Evolutionary conservation across 2,888 invertebrate genomes (phyloP).

Genomic region (Glyphotaelius pellucidus): DNA sequence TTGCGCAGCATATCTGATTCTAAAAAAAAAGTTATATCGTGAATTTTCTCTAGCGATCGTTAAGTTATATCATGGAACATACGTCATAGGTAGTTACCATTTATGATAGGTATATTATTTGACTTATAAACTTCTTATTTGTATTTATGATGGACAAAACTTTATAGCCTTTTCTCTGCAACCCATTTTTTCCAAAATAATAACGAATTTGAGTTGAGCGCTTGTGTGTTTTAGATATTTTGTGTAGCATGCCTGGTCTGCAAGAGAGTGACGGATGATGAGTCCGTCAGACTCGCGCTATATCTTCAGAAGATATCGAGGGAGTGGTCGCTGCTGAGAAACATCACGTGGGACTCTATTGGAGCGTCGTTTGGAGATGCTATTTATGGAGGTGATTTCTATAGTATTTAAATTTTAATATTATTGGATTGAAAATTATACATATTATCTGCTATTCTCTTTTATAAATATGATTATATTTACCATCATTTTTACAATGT

Average conservation of each 20-base stretch:
- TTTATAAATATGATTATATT: no score
- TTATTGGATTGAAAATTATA: neutral
- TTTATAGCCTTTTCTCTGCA: no score
- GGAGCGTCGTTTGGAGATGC: constrained; percentile 83
- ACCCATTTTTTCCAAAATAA: neutral
- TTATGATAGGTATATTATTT: neutral
- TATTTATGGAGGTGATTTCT: constrained; percentile 78
- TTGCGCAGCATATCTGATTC: neutral
- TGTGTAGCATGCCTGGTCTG: constrained; percentile 83
- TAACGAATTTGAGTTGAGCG: neutral
- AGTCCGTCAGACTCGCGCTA: constrained; percentile 82
- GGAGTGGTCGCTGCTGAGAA: constrained; percentile 86
- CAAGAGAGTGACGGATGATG: constrained; percentile 85
- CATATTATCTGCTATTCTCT: neutral
- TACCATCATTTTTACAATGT: no score
- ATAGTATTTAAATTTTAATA: constrained; percentile 22
- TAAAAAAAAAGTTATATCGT: no score
- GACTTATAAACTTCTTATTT: no score
- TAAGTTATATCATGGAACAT: no score
- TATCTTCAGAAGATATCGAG: constrained; percentile 84
- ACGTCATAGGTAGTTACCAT: no score
- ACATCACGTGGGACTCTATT: constrained; percentile 84
- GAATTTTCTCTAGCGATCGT: no score
- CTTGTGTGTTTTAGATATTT: constrained; percentile 75
- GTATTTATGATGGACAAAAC: neutral